Percentiles rank a stretch among this genome's conserved stretches.
Evolutionary conservation across 2,113 vertebrate genomes (phyloP).

Genomic region (Poeciliopsis prolifica): DNA sequence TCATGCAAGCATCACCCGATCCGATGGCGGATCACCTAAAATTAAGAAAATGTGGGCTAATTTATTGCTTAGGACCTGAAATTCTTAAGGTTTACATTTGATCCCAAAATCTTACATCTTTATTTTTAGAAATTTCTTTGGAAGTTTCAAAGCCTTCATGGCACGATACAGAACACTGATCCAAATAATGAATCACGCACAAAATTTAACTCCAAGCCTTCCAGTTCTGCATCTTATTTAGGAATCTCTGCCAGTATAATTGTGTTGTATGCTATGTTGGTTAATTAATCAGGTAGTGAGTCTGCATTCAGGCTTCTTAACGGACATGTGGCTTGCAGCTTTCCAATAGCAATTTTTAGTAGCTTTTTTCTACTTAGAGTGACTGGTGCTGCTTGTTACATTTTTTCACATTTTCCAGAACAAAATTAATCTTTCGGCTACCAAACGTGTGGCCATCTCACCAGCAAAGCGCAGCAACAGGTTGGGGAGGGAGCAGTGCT

Average conservation of each 20-base stretch:
- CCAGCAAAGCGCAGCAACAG: not conserved
- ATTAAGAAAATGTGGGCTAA: too few species aligned
- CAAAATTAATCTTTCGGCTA: not conserved
- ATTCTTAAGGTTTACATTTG: not conserved
- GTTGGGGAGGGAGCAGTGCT: not conserved
- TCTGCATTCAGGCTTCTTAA: too few species aligned
- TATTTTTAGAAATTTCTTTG: not conserved
- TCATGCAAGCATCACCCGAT: too few species aligned
- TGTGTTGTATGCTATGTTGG: not conserved
- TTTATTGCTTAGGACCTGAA: too few species aligned
- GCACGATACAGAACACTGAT: not conserved
- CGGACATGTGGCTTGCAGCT: too few species aligned
- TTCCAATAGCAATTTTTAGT: not conserved
- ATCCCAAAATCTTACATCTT: not conserved
- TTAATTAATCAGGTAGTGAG: not conserved
- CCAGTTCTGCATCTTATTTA: not conserved
- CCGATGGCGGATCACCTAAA: too few species aligned
- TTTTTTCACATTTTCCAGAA: not conserved
- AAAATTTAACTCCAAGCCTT: not conserved
- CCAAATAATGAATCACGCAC: too few species aligned
- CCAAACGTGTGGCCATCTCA: not conserved
- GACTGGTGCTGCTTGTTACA: not conserved
- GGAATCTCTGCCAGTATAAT: not conserved
- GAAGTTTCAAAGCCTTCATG: not conserved
- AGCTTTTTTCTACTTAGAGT: not conserved